Conservation (phyloP, 2,797 vertebrate species). For the Morelia viridis region DNA sequence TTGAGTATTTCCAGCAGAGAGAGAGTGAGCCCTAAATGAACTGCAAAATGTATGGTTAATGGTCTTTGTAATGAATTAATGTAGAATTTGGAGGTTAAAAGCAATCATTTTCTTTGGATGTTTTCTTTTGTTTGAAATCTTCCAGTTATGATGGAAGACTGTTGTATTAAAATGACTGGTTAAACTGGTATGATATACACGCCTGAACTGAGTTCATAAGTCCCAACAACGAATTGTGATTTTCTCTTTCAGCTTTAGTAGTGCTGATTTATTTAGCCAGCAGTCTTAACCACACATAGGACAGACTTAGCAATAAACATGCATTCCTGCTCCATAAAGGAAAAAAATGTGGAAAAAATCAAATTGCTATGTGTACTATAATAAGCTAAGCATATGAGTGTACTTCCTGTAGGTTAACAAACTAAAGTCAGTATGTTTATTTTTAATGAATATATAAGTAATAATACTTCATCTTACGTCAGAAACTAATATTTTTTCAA, state of each 20-base stretch:
- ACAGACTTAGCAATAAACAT: not conserved
- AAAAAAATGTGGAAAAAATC: not conserved
- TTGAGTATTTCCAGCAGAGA: not conserved
- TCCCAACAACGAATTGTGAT: not conserved
- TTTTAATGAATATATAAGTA: constrained; percentile 17
- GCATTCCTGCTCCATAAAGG: not conserved
- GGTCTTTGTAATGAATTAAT: not conserved
- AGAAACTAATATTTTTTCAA: not conserved
- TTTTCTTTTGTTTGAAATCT: not conserved
- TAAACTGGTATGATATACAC: not conserved
- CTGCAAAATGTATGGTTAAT: no score
- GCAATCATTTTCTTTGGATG: not conserved
- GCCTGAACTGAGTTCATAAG: not conserved
- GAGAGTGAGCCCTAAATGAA: not conserved
- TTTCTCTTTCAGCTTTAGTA: not conserved
- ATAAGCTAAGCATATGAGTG: not conserved
- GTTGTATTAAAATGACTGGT: not conserved
- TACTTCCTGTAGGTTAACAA: not conserved
- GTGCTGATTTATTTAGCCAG: not conserved
- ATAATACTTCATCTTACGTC: constrained; percentile 33
- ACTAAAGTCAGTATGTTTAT: not conserved
- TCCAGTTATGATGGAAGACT: not conserved
- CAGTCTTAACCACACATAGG: not conserved
- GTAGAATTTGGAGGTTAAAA: not conserved
- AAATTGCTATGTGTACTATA: not conserved